Evolutionary conservation across 2,797 vertebrate species (phyloP).

Genomic region (Borostomias antarcticus): DNA sequence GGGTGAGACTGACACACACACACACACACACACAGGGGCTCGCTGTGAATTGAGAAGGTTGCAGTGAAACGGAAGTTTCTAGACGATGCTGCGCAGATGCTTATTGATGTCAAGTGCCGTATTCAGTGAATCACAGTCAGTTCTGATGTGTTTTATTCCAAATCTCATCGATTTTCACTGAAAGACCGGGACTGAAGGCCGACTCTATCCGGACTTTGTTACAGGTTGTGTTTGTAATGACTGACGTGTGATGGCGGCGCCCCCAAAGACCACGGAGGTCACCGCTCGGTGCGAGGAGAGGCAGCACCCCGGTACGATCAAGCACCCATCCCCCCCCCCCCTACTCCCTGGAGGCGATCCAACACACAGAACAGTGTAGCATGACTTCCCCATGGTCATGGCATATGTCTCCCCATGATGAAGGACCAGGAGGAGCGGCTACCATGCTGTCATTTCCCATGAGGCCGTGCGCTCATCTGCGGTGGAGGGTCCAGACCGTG

Average conservation of each 20-base stretch:
- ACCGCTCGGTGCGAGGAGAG: too few relatives aligned
- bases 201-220: not conserved
- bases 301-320: not conserved
- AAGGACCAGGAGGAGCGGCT: conserved; percentile 81
- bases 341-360: conserved; percentile 57
- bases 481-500: conserved; percentile 81
- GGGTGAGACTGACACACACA: not conserved
- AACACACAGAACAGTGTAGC: conserved; percentile 80
- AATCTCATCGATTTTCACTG: not conserved
- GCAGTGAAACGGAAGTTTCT: too few relatives aligned
- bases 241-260: too few relatives aligned
- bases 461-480: conserved; percentile 83
- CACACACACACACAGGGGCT: not conserved
- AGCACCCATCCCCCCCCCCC: not conserved
- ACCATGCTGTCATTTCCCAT: conserved; percentile 85
- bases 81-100: too few relatives aligned
- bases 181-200: not conserved
- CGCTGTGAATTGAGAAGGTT: not conserved
- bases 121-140: too few relatives aligned
- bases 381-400: conserved; percentile 84
- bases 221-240: not conserved
- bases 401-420: conserved; percentile 90
- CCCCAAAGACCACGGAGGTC: too few relatives aligned
- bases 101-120: too few relatives aligned
- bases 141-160: too few relatives aligned